phyloP scores from a whole-genome alignment of 2,797 vertebrate species.

The Cyprinella venusta region DNA sequence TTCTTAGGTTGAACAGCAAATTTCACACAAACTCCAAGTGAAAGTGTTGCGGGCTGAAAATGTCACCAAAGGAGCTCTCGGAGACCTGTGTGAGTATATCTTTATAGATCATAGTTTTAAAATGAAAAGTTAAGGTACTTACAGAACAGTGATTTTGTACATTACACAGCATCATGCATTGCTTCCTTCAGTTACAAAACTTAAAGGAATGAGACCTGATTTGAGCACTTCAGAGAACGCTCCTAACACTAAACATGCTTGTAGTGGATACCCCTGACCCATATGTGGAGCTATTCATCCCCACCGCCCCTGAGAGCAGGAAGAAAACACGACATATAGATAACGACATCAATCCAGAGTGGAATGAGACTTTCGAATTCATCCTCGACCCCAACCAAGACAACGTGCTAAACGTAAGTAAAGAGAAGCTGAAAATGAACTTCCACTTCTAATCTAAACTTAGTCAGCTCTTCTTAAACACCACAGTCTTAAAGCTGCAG shows the following conservation, averaged over 20 bases:
- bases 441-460: background rate
- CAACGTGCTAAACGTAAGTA: constrained; percentile 93
- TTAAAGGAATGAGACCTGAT: background rate
- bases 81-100: constrained; percentile 90
- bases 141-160: background rate
- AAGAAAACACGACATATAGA: constrained; percentile 95
- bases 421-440: constrained; percentile 15
- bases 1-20: constrained; percentile 94
- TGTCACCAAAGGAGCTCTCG: constrained; percentile 94
- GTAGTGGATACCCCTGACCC: constrained; percentile 98
- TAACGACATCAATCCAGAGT: constrained; percentile 92
- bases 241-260: constrained; percentile 34
- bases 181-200: background rate
- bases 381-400: constrained; percentile 94
- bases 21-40: constrained; percentile 91
- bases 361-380: constrained; percentile 94
- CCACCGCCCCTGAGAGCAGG: constrained; percentile 90
- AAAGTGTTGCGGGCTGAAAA: constrained; percentile 87
- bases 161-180: background rate
- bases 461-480: background rate
- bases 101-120: background rate
- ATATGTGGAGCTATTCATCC: constrained; percentile 94
- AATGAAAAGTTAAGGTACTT: background rate
- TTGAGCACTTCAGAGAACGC: background rate
- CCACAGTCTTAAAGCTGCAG: no score